Evolutionary conservation across 2,797 vertebrate genomes (phyloP).

Genomic region (Enteromius fasciolatus): DNA sequence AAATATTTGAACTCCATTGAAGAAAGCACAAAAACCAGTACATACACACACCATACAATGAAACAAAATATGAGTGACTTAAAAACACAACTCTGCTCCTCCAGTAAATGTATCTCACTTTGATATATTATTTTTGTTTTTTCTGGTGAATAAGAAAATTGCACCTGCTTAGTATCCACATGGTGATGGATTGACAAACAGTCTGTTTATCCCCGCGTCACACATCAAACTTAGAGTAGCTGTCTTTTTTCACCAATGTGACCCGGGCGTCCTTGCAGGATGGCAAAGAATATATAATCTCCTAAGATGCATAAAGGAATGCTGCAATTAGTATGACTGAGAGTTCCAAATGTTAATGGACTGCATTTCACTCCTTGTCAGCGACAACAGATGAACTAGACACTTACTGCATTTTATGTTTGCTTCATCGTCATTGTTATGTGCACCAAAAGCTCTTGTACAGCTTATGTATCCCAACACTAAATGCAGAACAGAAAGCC

Average conservation of each 20-base stretch:
- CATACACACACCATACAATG: neutral
- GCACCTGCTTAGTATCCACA: neutral
- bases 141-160: constrained; percentile 6
- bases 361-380: constrained; percentile 46
- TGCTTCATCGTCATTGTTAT: constrained; percentile 15
- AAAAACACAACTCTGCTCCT: neutral
- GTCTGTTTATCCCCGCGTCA: constrained; percentile 18
- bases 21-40: too few relatives aligned
- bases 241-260: constrained; percentile 28
- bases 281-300: constrained; percentile 53
- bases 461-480: neutral
- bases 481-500: neutral
- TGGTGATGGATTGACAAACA: neutral
- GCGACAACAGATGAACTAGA: constrained; percentile 47
- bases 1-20: too few relatives aligned
- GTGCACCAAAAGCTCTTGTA: neutral
- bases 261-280: constrained; percentile 56
- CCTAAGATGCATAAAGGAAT: constrained; percentile 61
- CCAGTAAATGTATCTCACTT: neutral
- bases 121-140: neutral
- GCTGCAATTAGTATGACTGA: constrained; percentile 66
- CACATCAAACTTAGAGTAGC: constrained; percentile 10
- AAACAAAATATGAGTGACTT: neutral
- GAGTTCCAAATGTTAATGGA: constrained; percentile 63
- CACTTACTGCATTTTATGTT: constrained; percentile 58